Evolutionary conservation across 1,140 invertebrate species (phyloP), one percentile per base, ranked within the genome.

Genomic region (Meteorus sp.): DNA sequence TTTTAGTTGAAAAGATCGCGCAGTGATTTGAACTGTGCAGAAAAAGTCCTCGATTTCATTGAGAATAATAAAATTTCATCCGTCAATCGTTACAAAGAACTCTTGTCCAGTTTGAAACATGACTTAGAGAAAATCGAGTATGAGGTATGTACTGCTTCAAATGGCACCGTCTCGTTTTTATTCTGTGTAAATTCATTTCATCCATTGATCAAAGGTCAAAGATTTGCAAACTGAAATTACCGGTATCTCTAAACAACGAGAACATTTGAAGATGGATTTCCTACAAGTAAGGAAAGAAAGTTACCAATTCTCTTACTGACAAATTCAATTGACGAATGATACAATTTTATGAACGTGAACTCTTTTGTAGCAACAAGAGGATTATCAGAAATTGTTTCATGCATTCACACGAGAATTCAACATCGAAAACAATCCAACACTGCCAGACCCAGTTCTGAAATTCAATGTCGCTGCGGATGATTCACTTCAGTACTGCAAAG

Each of bases 1-100:
- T 39, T 58, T 23, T 31, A 59, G 57, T 13, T 59, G 8, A 59
- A 59, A 15, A 19, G 53, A 47, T 45, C 50, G 6, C 35, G 50
- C 0, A 35, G 25, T 13, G 33, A 44, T 8, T 22, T 59, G 5
- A 53, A 53, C 2, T 53, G 23, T 31, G 57, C 57, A n/a, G 50
- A 35, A 37, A 43, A 59, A 33, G 27, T 53, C 7, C 15, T 59
- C 4, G 35, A 43, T 37, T 44, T 23, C 15, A 53, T 59, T 2
- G 57, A 59, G 17, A 25, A 19, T 3, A 47, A 45, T n/a, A 44
- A 37, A 22, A 29, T 13, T 13, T 35, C 39, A 19, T 33, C 37
- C 6, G 43, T 53, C n/a, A 47, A 45, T 52, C 23, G 57, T 20
- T 53, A 59, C 41, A 59, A 53, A 50, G 47, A 29, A 45, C 53